Conservation (phyloP, 2,797 vertebrate genomes). For the Chaenodraco wilsoni region DNA sequence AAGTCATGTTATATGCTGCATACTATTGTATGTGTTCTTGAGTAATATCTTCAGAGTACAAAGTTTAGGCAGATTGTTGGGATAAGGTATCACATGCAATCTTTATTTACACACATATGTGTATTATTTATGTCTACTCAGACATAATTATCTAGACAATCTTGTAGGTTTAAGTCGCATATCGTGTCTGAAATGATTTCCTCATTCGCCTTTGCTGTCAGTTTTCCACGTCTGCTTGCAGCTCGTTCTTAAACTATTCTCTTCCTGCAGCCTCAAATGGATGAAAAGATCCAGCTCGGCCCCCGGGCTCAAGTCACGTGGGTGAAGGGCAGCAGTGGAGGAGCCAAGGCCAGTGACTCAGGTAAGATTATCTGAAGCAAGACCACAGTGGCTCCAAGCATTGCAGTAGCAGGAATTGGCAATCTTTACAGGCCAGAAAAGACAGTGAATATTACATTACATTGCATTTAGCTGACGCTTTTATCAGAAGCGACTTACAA, state of each 20-base stretch:
- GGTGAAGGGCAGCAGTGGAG: slow-evolving; percentile 98
- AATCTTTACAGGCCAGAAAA: not conserved
- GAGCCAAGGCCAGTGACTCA: slow-evolving; percentile 94
- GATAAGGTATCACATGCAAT: not conserved
- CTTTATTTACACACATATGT: too few species aligned
- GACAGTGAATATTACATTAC: not conserved
- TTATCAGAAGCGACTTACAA: too few species aligned
- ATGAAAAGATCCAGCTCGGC: slow-evolving; percentile 98
- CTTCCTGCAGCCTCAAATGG: slow-evolving; percentile 90
- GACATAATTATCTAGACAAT: not conserved
- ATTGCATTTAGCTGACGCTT: too few species aligned
- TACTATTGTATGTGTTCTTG: not conserved
- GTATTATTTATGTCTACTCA: not conserved
- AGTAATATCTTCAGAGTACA: not conserved
- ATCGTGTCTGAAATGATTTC: not conserved
- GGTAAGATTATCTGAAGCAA: slow-evolving; percentile 79
- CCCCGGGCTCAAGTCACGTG: slow-evolving; percentile 96
- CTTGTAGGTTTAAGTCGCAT: not conserved
- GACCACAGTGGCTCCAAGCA: not conserved
- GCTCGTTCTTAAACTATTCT: not conserved
- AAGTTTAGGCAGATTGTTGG: not conserved
- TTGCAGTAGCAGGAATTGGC: not conserved
- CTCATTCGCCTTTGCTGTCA: not conserved
- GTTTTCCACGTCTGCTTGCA: not conserved
- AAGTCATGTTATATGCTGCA: too few species aligned